Conservation (phyloP, 2,888 invertebrate genomes). For the Platyscelio sp. region DNA sequence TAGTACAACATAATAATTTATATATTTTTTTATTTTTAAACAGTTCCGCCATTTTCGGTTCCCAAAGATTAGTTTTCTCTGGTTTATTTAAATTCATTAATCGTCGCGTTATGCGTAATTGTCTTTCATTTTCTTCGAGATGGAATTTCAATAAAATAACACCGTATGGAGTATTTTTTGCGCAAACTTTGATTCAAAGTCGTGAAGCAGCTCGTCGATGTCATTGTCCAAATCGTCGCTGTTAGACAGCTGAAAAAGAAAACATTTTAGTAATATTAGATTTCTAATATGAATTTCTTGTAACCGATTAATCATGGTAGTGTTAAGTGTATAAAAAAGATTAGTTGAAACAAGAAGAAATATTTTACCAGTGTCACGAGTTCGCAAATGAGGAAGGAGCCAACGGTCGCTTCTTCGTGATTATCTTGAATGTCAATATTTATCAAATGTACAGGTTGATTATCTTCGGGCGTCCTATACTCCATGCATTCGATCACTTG, state of each 20-base stretch:
- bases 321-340: too few species aligned
- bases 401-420: conserved; percentile 99
- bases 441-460: conserved; percentile 97
- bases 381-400: conserved; percentile 98
- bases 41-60: conserved; percentile 24
- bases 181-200: conserved; percentile 95
- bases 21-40: too few species aligned
- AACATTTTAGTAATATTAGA: too few species aligned
- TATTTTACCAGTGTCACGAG: conserved; percentile 93
- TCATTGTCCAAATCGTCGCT: conserved; percentile 98
- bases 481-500: conserved; percentile 98
- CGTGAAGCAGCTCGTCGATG: conserved; percentile 97
- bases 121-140: background rate
- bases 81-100: background rate
- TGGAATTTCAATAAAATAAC: conserved; percentile 93
- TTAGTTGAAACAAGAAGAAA: too few species aligned
- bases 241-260: conserved; percentile 89
- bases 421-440: conserved; percentile 99
- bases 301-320: too few species aligned
- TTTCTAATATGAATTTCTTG: too few species aligned
- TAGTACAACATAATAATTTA: too few species aligned
- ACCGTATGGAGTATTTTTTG: conserved; percentile 96
- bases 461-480: conserved; percentile 91
- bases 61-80: background rate
- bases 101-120: conserved; percentile 8